Percentiles rank a stretch among this genome's conserved stretches.
These are phyloP conservation scores for Ectemnius continuus DNA, from an alignment of 2,888 invertebrate species.

Conservation along the genomic window DNA sequence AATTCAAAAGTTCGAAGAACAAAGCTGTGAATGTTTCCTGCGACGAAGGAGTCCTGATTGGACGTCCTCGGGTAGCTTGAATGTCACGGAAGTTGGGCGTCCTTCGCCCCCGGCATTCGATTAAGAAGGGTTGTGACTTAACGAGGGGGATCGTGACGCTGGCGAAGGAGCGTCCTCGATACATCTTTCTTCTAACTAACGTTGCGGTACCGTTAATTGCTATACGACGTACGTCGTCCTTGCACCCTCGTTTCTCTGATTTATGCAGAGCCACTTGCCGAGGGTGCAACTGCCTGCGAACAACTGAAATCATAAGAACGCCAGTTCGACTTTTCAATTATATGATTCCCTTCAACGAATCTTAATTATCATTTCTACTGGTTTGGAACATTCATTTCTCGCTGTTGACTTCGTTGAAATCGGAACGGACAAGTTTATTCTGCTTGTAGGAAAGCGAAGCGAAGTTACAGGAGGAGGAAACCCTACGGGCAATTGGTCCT, in stretches of 20 bases:
- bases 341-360: too few relatives aligned
- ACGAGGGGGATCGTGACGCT: conserved; percentile 48
- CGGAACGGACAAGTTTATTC: neutral
- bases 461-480: conserved; percentile 62
- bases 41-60: neutral
- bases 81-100: neutral
- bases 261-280: too few relatives aligned
- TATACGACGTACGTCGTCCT: conserved; percentile 34
- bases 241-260: conserved; percentile 17
- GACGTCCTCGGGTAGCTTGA: neutral
- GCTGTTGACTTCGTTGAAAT: neutral
- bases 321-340: too few relatives aligned
- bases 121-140: conserved; percentile 25
- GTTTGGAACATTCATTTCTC: neutral
- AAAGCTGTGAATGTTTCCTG: neutral
- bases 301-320: too few relatives aligned
- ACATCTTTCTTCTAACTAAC: conserved; percentile 15
- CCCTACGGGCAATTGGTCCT: conserved; percentile 53
- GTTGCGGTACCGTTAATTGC: conserved; percentile 51
- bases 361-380: neutral
- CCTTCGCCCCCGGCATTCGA: neutral
- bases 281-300: too few relatives aligned
- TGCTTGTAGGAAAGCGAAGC: conserved; percentile 63
- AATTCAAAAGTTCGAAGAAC: neutral
- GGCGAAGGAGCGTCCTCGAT: conserved; percentile 22